Evolutionary conservation across 2,113 vertebrate genomes (phyloP).

Genomic region (Naja naja): DNA sequence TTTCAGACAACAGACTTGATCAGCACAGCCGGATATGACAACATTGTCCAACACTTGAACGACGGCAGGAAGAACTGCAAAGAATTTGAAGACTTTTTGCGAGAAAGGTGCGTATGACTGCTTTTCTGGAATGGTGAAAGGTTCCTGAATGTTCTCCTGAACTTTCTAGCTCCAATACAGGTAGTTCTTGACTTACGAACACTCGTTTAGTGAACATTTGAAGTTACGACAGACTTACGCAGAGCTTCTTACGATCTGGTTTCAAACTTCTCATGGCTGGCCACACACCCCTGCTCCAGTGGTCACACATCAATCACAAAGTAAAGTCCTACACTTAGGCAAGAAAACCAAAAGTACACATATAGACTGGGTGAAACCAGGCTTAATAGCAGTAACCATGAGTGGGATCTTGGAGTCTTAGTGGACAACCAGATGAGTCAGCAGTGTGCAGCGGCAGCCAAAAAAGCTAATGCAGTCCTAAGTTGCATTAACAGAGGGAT

Average conservation of each 20-base stretch:
- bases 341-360: no score
- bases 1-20: conserved; percentile 81
- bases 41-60: conserved; percentile 86
- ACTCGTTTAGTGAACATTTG: neutral
- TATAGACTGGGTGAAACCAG: no score
- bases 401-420: no score
- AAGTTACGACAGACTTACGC: neutral
- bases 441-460: no score
- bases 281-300: neutral
- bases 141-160: neutral
- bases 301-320: neutral
- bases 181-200: neutral
- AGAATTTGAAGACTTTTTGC: conserved; percentile 94
- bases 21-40: conserved; percentile 84
- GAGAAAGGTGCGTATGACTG: conserved; percentile 81
- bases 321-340: no score
- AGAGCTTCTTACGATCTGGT: neutral
- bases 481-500: no score
- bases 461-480: no score
- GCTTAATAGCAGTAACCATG: no score
- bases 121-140: neutral
- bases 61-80: conserved; percentile 93
- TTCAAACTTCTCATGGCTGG: neutral
- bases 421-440: no score
- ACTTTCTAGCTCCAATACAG: neutral